These are phyloP conservation scores for Physocephala rufipes DNA, from an alignment of 2,888 invertebrate species.

Conservation along the genomic window DNA sequence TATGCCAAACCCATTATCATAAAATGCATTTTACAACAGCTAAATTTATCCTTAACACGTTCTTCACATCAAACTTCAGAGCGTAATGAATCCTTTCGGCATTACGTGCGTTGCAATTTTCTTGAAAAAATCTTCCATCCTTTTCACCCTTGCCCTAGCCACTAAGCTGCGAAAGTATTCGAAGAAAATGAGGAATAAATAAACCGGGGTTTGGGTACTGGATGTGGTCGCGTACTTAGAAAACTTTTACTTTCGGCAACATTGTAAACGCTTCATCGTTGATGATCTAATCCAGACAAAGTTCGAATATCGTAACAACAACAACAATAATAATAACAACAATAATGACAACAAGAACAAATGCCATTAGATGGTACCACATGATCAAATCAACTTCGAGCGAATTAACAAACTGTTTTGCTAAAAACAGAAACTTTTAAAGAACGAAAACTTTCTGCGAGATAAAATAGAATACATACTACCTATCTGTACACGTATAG, in stretches of 20 bases:
- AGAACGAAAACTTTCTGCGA: too few species aligned
- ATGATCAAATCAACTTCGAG: too few species aligned
- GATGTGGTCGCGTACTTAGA: conserved; percentile 32
- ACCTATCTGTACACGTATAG: too few species aligned
- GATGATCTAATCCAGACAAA: conserved; percentile 42
- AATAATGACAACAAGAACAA: too few species aligned
- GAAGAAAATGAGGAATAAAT: too few species aligned
- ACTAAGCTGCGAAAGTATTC: too few species aligned
- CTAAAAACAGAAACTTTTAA: too few species aligned
- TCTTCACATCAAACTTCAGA: conserved; percentile 47
- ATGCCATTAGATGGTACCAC: neutral
- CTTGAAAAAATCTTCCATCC: conserved; percentile 7
- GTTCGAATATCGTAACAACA: conserved; percentile 29
- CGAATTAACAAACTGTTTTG: too few species aligned
- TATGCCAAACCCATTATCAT: neutral
- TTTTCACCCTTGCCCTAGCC: too few species aligned
- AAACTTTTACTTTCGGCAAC: conserved; percentile 33
- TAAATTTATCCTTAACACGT: conserved; percentile 41
- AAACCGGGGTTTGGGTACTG: too few species aligned
- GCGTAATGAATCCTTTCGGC: conserved; percentile 48
- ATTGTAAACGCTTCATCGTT: conserved; percentile 37
- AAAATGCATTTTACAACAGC: conserved; percentile 12
- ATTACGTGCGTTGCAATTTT: neutral
- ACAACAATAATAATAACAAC: too few species aligned
- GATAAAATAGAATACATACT: too few species aligned